Evolutionary conservation across 2,888 invertebrate species (phyloP).

Genomic region (Aphodius granarius): DNA sequence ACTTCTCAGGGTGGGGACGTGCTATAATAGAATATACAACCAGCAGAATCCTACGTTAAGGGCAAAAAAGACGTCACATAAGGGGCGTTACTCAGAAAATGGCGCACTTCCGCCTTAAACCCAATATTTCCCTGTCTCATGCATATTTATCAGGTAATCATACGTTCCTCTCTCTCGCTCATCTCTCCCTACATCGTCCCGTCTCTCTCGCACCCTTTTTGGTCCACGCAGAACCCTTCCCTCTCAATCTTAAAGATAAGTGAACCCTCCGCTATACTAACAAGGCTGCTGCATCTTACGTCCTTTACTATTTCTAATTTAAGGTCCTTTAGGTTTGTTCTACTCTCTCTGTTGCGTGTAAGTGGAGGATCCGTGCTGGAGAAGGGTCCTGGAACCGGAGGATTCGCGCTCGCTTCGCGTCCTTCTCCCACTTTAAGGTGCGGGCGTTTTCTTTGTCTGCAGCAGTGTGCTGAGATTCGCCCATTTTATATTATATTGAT

Average conservation of each 20-base stretch:
- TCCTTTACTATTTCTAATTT: conserved; percentile 31
- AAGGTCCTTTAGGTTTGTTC: conserved; percentile 25
- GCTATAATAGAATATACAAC: neutral
- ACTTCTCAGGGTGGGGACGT: neutral
- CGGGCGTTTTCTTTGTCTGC: conserved; percentile 50
- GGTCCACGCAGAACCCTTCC: conserved; percentile 21
- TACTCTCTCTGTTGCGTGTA: conserved; percentile 29
- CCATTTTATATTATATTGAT: conserved; percentile 56
- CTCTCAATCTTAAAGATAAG: conserved; percentile 32
- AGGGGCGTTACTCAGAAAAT: conserved; percentile 49
- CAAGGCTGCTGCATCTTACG: conserved; percentile 27
- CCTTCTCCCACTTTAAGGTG: conserved; percentile 47
- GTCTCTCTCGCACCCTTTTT: conserved; percentile 1
- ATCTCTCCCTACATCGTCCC: conserved; percentile 16
- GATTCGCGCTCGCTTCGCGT: conserved; percentile 34
- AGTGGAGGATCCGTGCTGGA: conserved; percentile 24
- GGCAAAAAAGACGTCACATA: conserved; percentile 4
- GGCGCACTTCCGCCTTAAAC: conserved; percentile 52
- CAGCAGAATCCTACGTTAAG: neutral
- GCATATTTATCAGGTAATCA: conserved; percentile 51
- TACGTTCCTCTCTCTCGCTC: conserved; percentile 32
- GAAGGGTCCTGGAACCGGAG: conserved; percentile 28
- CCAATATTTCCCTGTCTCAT: conserved; percentile 52
- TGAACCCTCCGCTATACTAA: conserved; percentile 4
- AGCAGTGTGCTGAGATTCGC: conserved; percentile 50